Evolutionary conservation across 23 tunicate species (phyloP).

Genomic region (Clavelina lepadiformis): DNA sequence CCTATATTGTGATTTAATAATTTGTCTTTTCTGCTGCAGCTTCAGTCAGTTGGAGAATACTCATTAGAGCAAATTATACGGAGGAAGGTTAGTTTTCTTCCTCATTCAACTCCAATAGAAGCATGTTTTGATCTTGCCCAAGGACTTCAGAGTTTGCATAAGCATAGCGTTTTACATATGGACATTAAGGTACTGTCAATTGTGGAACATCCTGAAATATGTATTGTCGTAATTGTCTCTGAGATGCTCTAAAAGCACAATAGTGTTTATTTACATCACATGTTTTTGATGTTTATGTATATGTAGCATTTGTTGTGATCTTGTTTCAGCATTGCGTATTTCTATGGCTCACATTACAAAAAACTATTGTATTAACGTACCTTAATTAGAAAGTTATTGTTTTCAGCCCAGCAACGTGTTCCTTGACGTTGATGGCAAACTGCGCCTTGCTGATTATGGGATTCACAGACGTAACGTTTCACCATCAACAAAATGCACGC

Average conservation of each 20-base stretch:
- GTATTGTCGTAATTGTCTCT: too few relatives aligned
- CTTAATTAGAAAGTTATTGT: not conserved
- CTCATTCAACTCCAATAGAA: conserved; percentile 13
- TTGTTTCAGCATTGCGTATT: too few relatives aligned
- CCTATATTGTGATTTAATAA: not conserved
- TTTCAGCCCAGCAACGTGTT: conserved; percentile 69
- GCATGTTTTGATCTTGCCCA: conserved; percentile 30
- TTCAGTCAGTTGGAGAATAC: conserved; percentile 44
- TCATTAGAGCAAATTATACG: conserved; percentile 47
- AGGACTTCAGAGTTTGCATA: conserved; percentile 45
- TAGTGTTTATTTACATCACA: too few relatives aligned
- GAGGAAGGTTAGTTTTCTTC: conserved; percentile 12
- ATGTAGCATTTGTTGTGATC: too few relatives aligned
- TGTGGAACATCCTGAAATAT: too few relatives aligned
- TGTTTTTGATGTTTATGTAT: too few relatives aligned
- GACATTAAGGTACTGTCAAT: conserved; percentile 36
- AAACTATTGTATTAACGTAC: not conserved
- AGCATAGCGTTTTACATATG: conserved; percentile 51
- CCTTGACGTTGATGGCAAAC: conserved; percentile 19
- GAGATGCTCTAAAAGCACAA: too few relatives aligned
- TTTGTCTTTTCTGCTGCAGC: conserved; percentile 6
- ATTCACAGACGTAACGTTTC: conserved; percentile 33
- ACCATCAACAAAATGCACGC: conserved; percentile 6
- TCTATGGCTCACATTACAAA: too few relatives aligned
- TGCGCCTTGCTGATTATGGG: conserved; percentile 68